These are phyloP conservation scores for Blera fallax DNA, from an alignment of 2,888 invertebrate genomes.

Conservation along the genomic window DNA sequence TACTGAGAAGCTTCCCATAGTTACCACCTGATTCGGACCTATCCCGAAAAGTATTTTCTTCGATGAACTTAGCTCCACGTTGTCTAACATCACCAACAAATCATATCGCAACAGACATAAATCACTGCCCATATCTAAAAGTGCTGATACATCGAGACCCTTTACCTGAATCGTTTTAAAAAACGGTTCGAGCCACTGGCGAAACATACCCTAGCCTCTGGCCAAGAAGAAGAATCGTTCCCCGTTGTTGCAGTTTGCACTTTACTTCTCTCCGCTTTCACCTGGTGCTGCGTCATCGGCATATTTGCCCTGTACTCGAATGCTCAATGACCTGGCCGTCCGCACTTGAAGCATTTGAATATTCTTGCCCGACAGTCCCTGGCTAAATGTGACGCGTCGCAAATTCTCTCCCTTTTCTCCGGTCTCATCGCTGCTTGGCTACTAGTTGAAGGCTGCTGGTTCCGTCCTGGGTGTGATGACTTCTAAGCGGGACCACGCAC, in stretches of 20 bases:
- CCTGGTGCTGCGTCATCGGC: too few relatives aligned
- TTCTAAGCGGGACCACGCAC: neutral
- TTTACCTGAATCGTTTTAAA: neutral
- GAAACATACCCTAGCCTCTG: too few relatives aligned
- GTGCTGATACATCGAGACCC: neutral
- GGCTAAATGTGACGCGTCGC: neutral
- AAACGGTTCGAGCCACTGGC: neutral
- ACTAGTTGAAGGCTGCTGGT: neutral
- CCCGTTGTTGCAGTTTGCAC: too few relatives aligned
- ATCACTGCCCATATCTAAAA: constrained; percentile 33
- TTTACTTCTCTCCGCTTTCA: too few relatives aligned
- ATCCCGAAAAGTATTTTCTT: neutral
- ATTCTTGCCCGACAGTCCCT: neutral
- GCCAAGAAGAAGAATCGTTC: too few relatives aligned
- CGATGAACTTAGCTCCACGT: neutral
- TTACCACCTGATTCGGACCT: neutral
- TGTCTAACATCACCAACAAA: neutral
- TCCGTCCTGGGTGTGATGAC: neutral
- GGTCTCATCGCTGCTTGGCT: neutral
- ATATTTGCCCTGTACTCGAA: too few relatives aligned
- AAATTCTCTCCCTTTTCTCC: neutral
- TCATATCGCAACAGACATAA: neutral
- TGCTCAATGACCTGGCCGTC: too few relatives aligned
- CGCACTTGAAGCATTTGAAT: too few relatives aligned
- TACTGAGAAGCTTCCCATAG: neutral